Conservation (phyloP, 2,888 invertebrate species). For the Timema cristinae region DNA sequence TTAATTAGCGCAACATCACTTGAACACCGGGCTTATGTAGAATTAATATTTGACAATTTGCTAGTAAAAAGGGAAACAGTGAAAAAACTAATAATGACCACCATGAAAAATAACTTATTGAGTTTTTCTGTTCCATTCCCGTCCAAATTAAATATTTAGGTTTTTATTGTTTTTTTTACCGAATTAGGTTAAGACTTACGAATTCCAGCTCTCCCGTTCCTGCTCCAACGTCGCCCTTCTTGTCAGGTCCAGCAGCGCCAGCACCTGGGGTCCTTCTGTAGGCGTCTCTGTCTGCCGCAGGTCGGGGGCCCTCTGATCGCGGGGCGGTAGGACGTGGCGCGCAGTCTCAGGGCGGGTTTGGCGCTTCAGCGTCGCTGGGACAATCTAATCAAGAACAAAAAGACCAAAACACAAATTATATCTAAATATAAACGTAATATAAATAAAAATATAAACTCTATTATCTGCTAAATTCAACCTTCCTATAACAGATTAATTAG, state of each 20-base stretch:
- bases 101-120: no score
- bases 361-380: constrained; percentile 94
- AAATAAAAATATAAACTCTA: no score
- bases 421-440: no score
- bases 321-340: constrained; percentile 70
- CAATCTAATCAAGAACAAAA: constrained; percentile 58
- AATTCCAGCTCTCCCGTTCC: constrained; percentile 92
- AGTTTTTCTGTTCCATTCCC: no score
- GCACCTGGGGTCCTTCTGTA: constrained; percentile 75
- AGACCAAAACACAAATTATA: not conserved
- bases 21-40: no score
- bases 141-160: no score
- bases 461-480: not conserved
- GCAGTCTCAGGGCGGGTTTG: constrained; percentile 82
- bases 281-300: constrained; percentile 76
- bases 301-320: constrained; percentile 63
- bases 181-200: constrained; percentile 46
- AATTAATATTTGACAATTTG: no score
- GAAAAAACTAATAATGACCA: no score
- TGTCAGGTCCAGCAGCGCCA: constrained; percentile 67
- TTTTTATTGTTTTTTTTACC: no score
- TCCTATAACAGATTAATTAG: not conserved
- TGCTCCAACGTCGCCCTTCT: constrained; percentile 95
- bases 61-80: no score
- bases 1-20: no score